Evolutionary conservation across 2,888 invertebrate species (phyloP).

Genomic region (Liopterus haemorrhoidalis): DNA sequence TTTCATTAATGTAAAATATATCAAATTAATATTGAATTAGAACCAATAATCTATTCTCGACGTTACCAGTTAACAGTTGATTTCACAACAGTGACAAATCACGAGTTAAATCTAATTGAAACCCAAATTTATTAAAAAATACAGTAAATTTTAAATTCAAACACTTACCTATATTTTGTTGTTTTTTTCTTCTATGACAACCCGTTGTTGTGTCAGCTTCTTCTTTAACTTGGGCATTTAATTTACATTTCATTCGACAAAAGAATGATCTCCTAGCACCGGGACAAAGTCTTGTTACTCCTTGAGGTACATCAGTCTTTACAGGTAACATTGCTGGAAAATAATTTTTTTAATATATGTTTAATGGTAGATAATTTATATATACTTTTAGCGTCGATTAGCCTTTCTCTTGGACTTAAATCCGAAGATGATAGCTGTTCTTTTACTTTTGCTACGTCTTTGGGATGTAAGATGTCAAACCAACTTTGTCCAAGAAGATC

Average conservation of each 20-base stretch:
- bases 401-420: slow-evolving; percentile 76
- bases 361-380: slow-evolving; percentile 5
- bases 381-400: slow-evolving; percentile 87
- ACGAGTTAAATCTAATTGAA: no score
- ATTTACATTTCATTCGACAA: slow-evolving; percentile 85
- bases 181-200: slow-evolving; percentile 62
- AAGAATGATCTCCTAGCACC: slow-evolving; percentile 89
- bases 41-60: no score
- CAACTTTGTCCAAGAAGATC: slow-evolving; percentile 87
- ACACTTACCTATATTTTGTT: slow-evolving; percentile 51
- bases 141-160: no score
- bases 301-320: slow-evolving; percentile 74
- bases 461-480: slow-evolving; percentile 91
- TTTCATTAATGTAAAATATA: no score
- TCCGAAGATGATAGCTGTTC: slow-evolving; percentile 90
- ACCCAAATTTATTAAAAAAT: no score
- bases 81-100: no score
- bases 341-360: slow-evolving; percentile 6
- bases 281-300: slow-evolving; percentile 71
- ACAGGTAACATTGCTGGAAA: slow-evolving; percentile 82
- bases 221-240: slow-evolving; percentile 61
- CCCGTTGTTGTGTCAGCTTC: slow-evolving; percentile 60
- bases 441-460: slow-evolving; percentile 91
- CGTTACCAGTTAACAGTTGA: no score
- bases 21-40: no score